These are phyloP conservation scores for Eutolmus rufibarbis DNA, from an alignment of 2,888 invertebrate genomes.

Conservation along the genomic window DNA sequence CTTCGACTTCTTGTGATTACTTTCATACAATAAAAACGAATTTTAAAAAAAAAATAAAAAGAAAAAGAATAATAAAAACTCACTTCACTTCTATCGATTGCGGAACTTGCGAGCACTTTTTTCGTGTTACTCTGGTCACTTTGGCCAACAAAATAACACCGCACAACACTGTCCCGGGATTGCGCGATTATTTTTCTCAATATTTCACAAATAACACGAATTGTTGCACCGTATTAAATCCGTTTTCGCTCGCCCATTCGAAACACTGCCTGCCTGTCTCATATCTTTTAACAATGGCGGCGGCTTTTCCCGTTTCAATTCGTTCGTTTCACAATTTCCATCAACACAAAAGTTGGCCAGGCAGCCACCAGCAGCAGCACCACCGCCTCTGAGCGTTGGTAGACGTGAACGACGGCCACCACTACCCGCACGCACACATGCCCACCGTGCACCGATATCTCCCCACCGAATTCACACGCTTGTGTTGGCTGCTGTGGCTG, in stretches of 20 bases:
- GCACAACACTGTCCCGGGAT: not conserved
- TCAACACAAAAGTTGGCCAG: not conserved
- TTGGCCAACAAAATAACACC: not conserved
- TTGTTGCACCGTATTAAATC: not conserved
- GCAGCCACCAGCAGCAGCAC: not conserved
- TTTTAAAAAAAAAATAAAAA: not conserved
- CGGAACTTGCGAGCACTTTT: not conserved
- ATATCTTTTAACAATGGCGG: slow-evolving; percentile 30
- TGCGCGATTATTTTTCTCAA: not conserved
- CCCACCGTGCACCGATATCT: not conserved
- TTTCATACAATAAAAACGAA: not conserved
- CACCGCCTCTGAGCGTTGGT: not conserved
- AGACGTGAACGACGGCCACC: not conserved
- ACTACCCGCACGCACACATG: not conserved
- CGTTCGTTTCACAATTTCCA: slow-evolving; percentile 14
- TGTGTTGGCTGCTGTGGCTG: not conserved
- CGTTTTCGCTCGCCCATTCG: not conserved
- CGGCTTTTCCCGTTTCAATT: slow-evolving; percentile 39
- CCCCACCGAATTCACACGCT: too few species aligned
- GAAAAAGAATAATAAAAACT: not conserved
- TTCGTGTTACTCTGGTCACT: not conserved
- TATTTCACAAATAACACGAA: not conserved
- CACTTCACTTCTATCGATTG: not conserved
- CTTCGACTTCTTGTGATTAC: not conserved
- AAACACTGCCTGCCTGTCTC: slow-evolving; percentile 25